Percentiles rank a stretch among this genome's conserved stretches.
Conservation (phyloP, 2,888 invertebrate species). For the Biston betularia region DNA sequence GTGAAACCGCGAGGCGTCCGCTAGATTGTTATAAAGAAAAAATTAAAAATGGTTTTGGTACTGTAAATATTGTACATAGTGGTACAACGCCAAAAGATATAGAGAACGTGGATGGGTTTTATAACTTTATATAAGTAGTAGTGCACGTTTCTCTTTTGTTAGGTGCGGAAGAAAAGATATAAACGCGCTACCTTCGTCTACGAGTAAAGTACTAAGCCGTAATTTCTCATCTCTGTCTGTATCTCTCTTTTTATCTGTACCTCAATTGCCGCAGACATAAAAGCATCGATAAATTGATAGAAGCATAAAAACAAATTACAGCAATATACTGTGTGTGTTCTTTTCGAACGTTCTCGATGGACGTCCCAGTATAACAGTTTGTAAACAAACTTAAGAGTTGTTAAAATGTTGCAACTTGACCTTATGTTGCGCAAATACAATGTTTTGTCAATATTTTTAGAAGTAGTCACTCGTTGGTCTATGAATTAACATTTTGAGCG, state of each 20-base stretch:
- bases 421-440: not conserved
- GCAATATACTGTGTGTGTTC: not conserved
- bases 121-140: not conserved
- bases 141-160: slow-evolving; percentile 23
- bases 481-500: not conserved
- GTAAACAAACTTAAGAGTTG: slow-evolving; percentile 17
- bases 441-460: not conserved
- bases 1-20: too few species aligned
- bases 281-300: not conserved
- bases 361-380: slow-evolving; percentile 1
- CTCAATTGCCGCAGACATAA: too few species aligned
- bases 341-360: slow-evolving; percentile 7
- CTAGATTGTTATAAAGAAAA: too few species aligned
- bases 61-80: not conserved
- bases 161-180: slow-evolving; percentile 11
- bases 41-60: not conserved
- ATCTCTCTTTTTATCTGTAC: too few species aligned
- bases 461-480: not conserved
- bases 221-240: not conserved
- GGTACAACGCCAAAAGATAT: not conserved
- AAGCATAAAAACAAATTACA: not conserved
- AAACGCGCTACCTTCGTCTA: slow-evolving; percentile 1
- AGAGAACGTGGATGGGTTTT: not conserved
- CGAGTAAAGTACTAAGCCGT: not conserved
- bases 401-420: slow-evolving; percentile 17